Evolutionary conservation across 1,140 invertebrate species (phyloP).

Genomic region (Alviniconcha marisindica): DNA sequence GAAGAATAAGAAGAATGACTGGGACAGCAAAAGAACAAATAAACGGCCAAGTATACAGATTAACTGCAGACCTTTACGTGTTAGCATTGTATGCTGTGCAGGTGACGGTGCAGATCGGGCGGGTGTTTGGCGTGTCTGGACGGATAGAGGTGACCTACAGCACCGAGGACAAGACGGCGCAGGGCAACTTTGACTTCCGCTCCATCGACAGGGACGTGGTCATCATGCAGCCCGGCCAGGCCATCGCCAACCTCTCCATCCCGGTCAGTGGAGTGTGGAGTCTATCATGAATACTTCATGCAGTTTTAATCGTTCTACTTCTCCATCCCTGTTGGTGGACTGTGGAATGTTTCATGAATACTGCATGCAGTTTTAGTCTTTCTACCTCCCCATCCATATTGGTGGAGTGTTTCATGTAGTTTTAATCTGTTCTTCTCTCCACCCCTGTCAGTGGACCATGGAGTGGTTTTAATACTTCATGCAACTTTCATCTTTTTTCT

Average conservation of each 20-base stretch:
- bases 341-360: not conserved
- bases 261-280: constrained; percentile 51
- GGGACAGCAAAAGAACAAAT: too few relatives aligned
- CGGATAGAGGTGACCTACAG: constrained; percentile 64
- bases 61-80: too few relatives aligned
- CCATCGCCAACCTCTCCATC: constrained; percentile 58
- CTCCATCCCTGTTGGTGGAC: not conserved
- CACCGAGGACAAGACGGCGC: constrained; percentile 56
- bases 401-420: too few relatives aligned
- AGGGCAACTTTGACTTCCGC: constrained; percentile 57
- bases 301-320: not conserved
- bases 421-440: too few relatives aligned
- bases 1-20: too few relatives aligned
- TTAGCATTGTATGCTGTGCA: too few relatives aligned
- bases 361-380: too few relatives aligned
- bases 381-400: not conserved
- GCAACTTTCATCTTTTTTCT: too few relatives aligned
- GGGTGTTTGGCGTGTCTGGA: constrained; percentile 67
- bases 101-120: constrained; percentile 63
- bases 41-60: too few relatives aligned
- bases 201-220: constrained; percentile 54
- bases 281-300: too few relatives aligned
- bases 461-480: too few relatives aligned
- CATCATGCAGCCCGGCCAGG: constrained; percentile 62
- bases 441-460: too few relatives aligned